Evolutionary conservation across 2,888 invertebrate genomes (phyloP).

Genomic region (Saturnia japonica): DNA sequence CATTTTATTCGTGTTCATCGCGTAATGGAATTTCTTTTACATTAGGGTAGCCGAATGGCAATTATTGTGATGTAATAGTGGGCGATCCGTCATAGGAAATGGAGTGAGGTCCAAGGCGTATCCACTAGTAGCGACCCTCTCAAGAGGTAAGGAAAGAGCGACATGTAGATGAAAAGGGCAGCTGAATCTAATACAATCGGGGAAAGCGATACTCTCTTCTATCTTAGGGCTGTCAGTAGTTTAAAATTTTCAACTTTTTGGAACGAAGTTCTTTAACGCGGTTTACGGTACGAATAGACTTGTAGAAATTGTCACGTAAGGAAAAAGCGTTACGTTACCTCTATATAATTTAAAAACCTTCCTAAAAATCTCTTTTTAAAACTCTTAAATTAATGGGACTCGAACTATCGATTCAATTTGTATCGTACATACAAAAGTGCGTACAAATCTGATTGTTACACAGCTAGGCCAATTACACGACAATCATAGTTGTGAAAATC

Average conservation of each 20-base stretch:
- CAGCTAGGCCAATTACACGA: too few species aligned
- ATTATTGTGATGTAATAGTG: conserved; percentile 28
- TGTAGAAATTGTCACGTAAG: too few species aligned
- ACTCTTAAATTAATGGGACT: too few species aligned
- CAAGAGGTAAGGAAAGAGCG: conserved; percentile 64
- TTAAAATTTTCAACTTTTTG: not conserved
- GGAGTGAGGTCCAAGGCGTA: conserved; percentile 46
- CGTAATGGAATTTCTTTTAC: conserved; percentile 16
- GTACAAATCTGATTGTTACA: too few species aligned
- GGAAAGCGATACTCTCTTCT: conserved; percentile 74
- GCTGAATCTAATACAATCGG: conserved; percentile 82
- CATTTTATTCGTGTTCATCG: conserved; percentile 17
- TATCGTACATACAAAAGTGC: too few species aligned
- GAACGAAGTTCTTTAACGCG: too few species aligned
- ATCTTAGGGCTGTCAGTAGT: conserved; percentile 58
- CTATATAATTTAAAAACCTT: too few species aligned
- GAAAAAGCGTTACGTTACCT: too few species aligned
- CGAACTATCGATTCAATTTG: too few species aligned
- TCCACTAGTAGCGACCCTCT: conserved; percentile 65
- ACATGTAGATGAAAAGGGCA: conserved; percentile 82
- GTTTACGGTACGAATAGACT: too few species aligned
- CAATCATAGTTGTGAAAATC: too few species aligned
- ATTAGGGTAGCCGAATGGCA: conserved; percentile 27
- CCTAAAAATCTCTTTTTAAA: too few species aligned
- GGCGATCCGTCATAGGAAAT: conserved; percentile 38